Percentiles rank a stretch among this genome's conserved stretches.
phyloP scores from a whole-genome alignment of 2,113 vertebrate genomes.

The Saccopteryx leptura region DNA sequence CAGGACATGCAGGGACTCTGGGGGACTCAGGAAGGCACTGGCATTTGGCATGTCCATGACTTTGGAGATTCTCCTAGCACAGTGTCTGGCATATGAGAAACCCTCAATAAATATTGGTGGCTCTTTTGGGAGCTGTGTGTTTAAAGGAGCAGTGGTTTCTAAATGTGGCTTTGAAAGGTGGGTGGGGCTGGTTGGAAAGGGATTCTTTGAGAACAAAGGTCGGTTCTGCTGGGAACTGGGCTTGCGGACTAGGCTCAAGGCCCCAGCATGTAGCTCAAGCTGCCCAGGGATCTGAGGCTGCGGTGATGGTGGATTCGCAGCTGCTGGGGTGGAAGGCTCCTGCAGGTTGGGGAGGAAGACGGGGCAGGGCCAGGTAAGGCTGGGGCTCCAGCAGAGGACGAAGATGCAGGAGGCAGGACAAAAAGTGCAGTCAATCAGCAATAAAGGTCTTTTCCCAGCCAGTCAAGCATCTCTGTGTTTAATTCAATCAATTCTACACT shows the following conservation, averaged over 20 bases:
- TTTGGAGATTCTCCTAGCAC: neutral
- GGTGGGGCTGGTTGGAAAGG: neutral
- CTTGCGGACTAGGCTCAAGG: neutral
- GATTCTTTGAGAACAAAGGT: neutral
- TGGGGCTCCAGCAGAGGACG: neutral
- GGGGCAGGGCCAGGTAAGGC: neutral
- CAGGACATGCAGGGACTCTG: neutral
- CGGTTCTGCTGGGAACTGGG: neutral
- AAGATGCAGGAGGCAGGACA: neutral
- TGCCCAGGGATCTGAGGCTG: neutral
- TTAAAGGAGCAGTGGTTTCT: neutral
- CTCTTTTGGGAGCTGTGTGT: neutral
- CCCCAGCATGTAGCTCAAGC: neutral
- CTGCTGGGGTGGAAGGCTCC: neutral
- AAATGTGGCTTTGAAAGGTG: neutral
- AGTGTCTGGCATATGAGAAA: neutral
- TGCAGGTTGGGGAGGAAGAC: neutral
- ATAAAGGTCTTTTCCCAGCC: neutral
- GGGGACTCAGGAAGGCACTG: neutral
- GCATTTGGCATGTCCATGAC: neutral
- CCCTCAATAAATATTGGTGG: slow-evolving; percentile 57
- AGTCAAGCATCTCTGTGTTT: neutral
- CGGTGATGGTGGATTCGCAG: neutral
- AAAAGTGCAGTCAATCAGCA: neutral
- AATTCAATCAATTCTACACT: neutral